Conservation (phyloP, 2,797 vertebrate species). For the Galaxias olidus region DNA sequence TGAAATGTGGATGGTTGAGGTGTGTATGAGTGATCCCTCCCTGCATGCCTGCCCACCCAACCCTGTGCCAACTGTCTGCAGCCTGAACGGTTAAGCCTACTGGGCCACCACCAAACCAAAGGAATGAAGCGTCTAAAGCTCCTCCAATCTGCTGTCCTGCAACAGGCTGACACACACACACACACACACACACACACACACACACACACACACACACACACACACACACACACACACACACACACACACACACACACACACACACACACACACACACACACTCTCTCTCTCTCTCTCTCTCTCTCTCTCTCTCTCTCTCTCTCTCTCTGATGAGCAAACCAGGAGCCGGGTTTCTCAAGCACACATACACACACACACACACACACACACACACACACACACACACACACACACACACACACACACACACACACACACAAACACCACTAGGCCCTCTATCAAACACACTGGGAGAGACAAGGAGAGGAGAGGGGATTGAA, state of each 20-base stretch:
- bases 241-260: slow-evolving; percentile 44
- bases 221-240: slow-evolving; percentile 38
- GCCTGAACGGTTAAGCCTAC: slow-evolving; percentile 60
- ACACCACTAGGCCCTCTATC: slow-evolving; percentile 16
- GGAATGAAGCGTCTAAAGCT: slow-evolving; percentile 69
- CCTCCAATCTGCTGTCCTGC: slow-evolving; percentile 54
- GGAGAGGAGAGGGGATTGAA: too few relatives aligned
- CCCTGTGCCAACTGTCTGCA: slow-evolving; percentile 53
- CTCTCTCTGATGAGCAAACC: too few relatives aligned
- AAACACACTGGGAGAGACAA: too few relatives aligned
- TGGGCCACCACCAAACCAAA: slow-evolving; percentile 56
- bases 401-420: too few relatives aligned
- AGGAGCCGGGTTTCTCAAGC: too few relatives aligned
- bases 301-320: too few relatives aligned
- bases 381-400: slow-evolving; percentile 3
- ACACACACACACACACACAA: neutral
- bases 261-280: neutral
- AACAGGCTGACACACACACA: slow-evolving; percentile 22
- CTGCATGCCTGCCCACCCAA: slow-evolving; percentile 27
- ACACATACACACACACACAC: too few relatives aligned
- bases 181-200: slow-evolving; percentile 48
- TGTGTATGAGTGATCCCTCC: slow-evolving; percentile 45
- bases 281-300: too few relatives aligned
- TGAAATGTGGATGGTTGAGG: slow-evolving; percentile 27
- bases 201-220: slow-evolving; percentile 49